Percentiles rank a stretch among this genome's conserved stretches.
Evolutionary conservation across 2,888 invertebrate species (phyloP).

Genomic region (Stenichneumon culpator): DNA sequence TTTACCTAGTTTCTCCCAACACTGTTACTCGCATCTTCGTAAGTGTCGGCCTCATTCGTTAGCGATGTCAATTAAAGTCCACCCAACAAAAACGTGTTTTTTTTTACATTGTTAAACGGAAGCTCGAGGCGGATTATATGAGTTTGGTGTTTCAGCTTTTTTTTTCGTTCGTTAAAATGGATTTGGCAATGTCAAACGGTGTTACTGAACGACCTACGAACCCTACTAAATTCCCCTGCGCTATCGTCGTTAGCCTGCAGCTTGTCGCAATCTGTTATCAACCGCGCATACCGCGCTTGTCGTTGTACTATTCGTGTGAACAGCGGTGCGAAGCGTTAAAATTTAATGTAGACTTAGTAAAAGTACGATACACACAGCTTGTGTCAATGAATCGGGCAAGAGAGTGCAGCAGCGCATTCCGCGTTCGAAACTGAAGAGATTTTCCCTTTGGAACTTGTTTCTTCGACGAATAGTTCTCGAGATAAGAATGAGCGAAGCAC

Average conservation of each 20-base stretch:
- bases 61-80: conserved; percentile 85
- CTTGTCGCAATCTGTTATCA: conserved; percentile 19
- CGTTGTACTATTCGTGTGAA: neutral
- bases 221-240: conserved; percentile 6
- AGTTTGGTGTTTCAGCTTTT: conserved; percentile 11
- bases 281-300: neutral
- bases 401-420: neutral
- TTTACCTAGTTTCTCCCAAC: conserved; percentile 4
- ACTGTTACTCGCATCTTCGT: conserved; percentile 48
- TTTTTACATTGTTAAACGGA: conserved; percentile 48
- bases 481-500: neutral
- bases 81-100: conserved; percentile 80
- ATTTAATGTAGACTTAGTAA: neutral
- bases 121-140: conserved; percentile 17
- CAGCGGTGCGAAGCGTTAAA: conserved; percentile 17
- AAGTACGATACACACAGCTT: conserved; percentile 10
- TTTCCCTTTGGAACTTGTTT: neutral
- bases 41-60: conserved; percentile 67
- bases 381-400: neutral
- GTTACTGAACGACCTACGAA: conserved; percentile 8
- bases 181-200: neutral
- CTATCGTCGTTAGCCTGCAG: conserved; percentile 9
- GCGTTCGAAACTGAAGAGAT: neutral
- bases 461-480: neutral
- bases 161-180: conserved; percentile 9